A percentile compares a stretch with the other conserved stretches of the same genome.
phyloP scores from a whole-genome alignment of 2,113 vertebrate genomes.

The Papio anubis region DNA sequence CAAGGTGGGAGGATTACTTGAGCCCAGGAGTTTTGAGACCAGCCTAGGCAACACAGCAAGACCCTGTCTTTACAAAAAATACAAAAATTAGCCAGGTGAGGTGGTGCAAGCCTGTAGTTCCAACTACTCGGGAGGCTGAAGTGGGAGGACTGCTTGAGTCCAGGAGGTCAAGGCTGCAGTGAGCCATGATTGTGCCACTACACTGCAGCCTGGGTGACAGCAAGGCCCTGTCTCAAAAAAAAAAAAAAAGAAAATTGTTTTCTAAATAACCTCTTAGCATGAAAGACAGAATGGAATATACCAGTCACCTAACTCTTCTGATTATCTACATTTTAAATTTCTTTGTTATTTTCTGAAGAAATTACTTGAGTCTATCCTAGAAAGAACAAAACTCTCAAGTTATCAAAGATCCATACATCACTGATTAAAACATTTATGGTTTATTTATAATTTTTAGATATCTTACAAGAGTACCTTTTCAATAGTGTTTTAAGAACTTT shows the following conservation, averaged over 20 bases:
- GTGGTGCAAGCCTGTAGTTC: too few species aligned
- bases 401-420: background rate
- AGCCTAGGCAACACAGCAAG: too few species aligned
- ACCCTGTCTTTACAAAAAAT: too few species aligned
- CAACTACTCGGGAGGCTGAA: too few species aligned
- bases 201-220: too few species aligned
- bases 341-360: slow-evolving; percentile 39
- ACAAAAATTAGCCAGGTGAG: too few species aligned
- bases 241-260: background rate
- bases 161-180: too few species aligned
- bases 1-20: too few species aligned
- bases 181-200: too few species aligned
- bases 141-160: too few species aligned
- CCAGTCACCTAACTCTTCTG: background rate
- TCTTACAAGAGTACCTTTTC: slow-evolving; percentile 9
- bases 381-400: slow-evolving; percentile 28
- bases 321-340: slow-evolving; percentile 34
- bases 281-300: slow-evolving; percentile 35
- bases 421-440: background rate
- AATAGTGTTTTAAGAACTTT: background rate
- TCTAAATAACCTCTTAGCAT: background rate
- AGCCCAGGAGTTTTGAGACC: too few species aligned
- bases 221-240: too few species aligned
- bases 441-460: slow-evolving; percentile 30
- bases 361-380: background rate